Evolutionary conservation across 1,140 invertebrate species (phyloP), one percentile per base, ranked within the genome.

Genomic region (Chrysopa pallens): DNA sequence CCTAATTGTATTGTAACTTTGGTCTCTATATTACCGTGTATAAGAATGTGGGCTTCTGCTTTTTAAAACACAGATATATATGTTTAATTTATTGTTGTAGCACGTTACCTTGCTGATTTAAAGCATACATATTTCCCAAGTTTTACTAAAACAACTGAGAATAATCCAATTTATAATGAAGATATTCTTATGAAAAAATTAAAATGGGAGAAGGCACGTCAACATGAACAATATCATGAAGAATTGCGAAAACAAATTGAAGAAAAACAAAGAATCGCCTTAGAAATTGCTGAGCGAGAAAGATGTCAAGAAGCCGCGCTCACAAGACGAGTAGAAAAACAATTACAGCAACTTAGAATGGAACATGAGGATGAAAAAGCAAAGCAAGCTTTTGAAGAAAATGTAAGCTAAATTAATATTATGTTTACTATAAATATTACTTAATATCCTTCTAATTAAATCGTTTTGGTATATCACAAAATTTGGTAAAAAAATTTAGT

Each of bases 241-340:
- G 59, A 61, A 28, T 42, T 61, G 9, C 49, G 56, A 17, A 39
- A 53, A 23, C 59, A 61, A 40, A 61, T 61, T 36, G 59, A 59
- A 46, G 57, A 61, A 42, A 61, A 61, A 44, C 48, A 54, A 36
- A 47, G 53, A 14, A 39, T 59, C 38, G 45, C 52, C 23, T 49
- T 49, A 14, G 46, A 59, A 50, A 42, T 53, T 29, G 55, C 56
- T n/a, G 56, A 61, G 42, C 57, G 58, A 39, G 59, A 61, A 31
- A 43, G 55, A 8, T 39, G 51, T 13, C 55, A 61, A 42, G 51
- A 70, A 47, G 63, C 68, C 46, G 57, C 69, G 6, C 68, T 70
- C 46, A 70, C 68, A 55, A 54, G 63, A 29, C 54, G 69, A 1
- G 49, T 71, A 17, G 70, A 72, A 41, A 63, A 69, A 46, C 70